A percentile compares a stretch with the other conserved stretches of the same genome.
These are phyloP conservation scores for Saccostrea cuccullata DNA, from an alignment of 1,140 invertebrate species.

Conservation along the genomic window DNA sequence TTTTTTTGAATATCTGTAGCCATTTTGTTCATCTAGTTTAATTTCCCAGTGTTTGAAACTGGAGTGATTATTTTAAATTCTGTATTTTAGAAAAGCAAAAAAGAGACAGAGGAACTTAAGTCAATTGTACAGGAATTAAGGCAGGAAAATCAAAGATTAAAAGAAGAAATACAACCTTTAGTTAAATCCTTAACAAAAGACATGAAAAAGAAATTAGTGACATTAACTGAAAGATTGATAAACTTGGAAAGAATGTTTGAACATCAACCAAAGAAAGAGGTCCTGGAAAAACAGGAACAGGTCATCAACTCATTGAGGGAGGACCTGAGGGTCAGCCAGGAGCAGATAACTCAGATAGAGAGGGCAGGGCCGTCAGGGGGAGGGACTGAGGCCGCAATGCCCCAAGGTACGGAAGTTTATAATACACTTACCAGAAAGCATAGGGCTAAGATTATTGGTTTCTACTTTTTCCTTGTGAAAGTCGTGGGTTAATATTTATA, in stretches of 20 bases:
- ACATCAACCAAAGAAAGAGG: slow-evolving; percentile 13
- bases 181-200: background rate
- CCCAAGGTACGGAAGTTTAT: background rate
- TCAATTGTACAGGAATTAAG: background rate
- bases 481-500: too few relatives aligned
- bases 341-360: slow-evolving; percentile 12
- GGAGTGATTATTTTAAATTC: background rate
- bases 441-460: too few relatives aligned
- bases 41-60: background rate
- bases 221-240: slow-evolving; percentile 35
- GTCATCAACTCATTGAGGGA: background rate
- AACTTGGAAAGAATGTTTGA: slow-evolving; percentile 25
- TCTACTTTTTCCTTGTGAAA: too few relatives aligned
- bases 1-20: too few relatives aligned
- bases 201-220: slow-evolving; percentile 25
- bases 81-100: slow-evolving; percentile 22
- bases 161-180: background rate
- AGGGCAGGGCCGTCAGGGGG: slow-evolving; percentile 16
- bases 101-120: background rate
- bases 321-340: slow-evolving; percentile 5
- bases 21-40: too few relatives aligned
- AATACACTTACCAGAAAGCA: background rate
- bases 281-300: slow-evolving; percentile 24
- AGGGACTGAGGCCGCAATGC: background rate
- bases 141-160: slow-evolving; percentile 18